Percentiles rank a stretch among this genome's conserved stretches.
Conservation (phyloP, 1,140 invertebrate species). For the Choristoneura fumiferana region DNA sequence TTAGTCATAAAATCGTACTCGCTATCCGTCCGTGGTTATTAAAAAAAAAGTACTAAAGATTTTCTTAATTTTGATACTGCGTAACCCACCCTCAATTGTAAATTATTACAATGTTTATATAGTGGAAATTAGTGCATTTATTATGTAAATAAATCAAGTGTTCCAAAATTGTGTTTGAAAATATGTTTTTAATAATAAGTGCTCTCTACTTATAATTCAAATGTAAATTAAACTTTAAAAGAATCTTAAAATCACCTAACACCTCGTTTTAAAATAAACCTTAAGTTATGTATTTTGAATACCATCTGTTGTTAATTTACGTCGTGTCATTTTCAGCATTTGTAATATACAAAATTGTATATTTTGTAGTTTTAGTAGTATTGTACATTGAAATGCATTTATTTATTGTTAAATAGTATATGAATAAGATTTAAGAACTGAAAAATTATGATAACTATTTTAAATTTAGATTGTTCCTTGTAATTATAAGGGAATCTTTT, state of each 20-base stretch:
- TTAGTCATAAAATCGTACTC: too few relatives aligned
- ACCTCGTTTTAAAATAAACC: background rate
- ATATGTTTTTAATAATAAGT: slow-evolving; percentile 11
- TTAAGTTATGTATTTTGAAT: background rate
- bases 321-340: slow-evolving; percentile 8
- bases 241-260: background rate
- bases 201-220: slow-evolving; percentile 17
- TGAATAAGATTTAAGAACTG: slow-evolving; percentile 35
- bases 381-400: slow-evolving; percentile 38
- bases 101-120: background rate
- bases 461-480: slow-evolving; percentile 19
- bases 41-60: too few relatives aligned
- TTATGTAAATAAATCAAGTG: slow-evolving; percentile 14
- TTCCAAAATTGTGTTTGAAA: background rate
- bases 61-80: too few relatives aligned
- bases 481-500: too few relatives aligned
- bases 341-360: slow-evolving; percentile 32
- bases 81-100: background rate
- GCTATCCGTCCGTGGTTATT: too few relatives aligned
- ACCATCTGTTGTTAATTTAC: background rate
- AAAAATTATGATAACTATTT: slow-evolving; percentile 25
- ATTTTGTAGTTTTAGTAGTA: slow-evolving; percentile 26
- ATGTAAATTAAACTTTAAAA: background rate
- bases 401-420: slow-evolving; percentile 34
- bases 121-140: background rate